Evolutionary conservation across 2,888 invertebrate genomes (phyloP).

Genomic region (Chaetogeoica ovagalla): DNA sequence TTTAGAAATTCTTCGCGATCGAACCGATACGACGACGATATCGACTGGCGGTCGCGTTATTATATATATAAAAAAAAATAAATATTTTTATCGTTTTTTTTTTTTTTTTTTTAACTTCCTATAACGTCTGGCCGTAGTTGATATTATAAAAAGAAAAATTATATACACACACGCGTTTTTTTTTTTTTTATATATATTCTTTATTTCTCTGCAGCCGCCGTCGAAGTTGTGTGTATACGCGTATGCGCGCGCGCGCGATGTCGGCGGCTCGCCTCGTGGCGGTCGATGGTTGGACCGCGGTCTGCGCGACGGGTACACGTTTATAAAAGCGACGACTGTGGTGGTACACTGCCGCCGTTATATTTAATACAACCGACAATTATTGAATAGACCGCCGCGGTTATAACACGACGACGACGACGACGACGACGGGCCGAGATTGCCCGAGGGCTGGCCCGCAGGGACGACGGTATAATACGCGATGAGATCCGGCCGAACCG

Average conservation of each 20-base stretch:
- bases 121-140: too few relatives aligned
- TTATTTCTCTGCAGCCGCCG: not conserved
- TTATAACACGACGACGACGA: slow-evolving; percentile 27
- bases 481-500: slow-evolving; percentile 12
- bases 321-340: too few relatives aligned
- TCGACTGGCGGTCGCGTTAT: not conserved
- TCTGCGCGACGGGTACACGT: too few relatives aligned
- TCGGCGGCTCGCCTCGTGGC: too few relatives aligned
- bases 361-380: slow-evolving; percentile 48
- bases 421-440: slow-evolving; percentile 46
- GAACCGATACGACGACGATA: not conserved
- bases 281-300: too few relatives aligned
- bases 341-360: too few relatives aligned
- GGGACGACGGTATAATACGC: not conserved
- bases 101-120: too few relatives aligned
- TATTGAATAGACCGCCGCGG: too few relatives aligned
- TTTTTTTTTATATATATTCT: not conserved
- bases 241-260: not conserved
- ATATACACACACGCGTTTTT: too few relatives aligned
- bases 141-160: too few relatives aligned
- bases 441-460: slow-evolving; percentile 34
- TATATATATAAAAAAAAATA: not conserved
- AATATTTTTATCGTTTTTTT: too few relatives aligned
- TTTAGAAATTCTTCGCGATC: slow-evolving; percentile 13
- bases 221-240: not conserved